Base-by-base conservation (phyloP, 2,888 invertebrate genomes). In the Mayetiola destructor region DNA sequence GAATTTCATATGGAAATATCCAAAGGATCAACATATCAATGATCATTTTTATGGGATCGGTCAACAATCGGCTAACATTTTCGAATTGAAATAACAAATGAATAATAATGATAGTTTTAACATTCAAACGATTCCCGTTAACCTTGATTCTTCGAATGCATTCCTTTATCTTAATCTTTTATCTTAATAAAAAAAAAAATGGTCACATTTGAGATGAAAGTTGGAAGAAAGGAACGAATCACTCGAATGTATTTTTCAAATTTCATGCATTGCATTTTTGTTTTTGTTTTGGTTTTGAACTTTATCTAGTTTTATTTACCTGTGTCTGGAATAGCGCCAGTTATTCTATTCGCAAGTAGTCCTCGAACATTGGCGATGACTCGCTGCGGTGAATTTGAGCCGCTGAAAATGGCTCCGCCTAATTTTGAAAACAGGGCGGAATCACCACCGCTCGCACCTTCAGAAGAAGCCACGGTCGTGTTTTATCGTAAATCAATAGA, bases 341-440 rank as follows among this genome's bases (percentile, higher is more conserved):
- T 80, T 75, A 71, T 83, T 77, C 81, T 79, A 73, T 78, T 79
- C 68, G 79, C 75, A 64, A 85, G 78, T 76, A 79, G 84, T 66
- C 84, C 84, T 69, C 80, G 77, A 73, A 85, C 80, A 74, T 83
- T 83, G 74, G 77, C 80, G 70, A 85, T 84, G 68, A 84, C 82
- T 66, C 81, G 77, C 70, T 80, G 77, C 65, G 81, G 81, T 69
- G 81, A 80, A 69, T 80, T 79, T 66, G 80, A 80, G 69, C 82
- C 78, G 72, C 81, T 81, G 64, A 82, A 78, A 73, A 82, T 78
- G 74, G 79, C 79, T 68, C 79, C 80, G 69, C 77, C 77, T 72
- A 80, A 75, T 75, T 80, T 78, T 71, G 79, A 80, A 69, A 81
- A 75, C 77, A 82, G 77, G 70, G 78, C 77, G 68, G 71, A 68